Evolutionary conservation across 2,888 invertebrate genomes (phyloP).

Genomic region (Leptopilina drosophilae): DNA sequence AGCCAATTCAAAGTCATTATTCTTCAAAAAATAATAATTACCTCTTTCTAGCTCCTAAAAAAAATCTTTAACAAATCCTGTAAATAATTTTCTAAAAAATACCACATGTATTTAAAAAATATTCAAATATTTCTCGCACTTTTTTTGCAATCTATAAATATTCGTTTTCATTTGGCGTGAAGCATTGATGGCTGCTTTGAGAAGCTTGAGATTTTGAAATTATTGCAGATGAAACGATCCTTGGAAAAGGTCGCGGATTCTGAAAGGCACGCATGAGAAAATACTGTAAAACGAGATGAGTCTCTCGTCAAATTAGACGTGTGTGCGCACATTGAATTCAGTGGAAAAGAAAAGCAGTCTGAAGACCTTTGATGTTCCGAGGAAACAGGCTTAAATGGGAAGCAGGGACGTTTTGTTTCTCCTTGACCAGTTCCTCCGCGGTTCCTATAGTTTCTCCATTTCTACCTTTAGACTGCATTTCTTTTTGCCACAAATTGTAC

Average conservation of each 20-base stretch:
- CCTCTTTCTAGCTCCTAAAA: no score
- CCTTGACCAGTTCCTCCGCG: constrained; percentile 52
- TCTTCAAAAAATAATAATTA: no score
- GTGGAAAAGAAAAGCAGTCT: constrained; percentile 49
- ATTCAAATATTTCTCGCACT: no score
- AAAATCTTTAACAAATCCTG: no score
- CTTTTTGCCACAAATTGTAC: constrained; percentile 51
- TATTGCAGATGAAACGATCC: constrained; percentile 25
- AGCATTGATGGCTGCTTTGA: not conserved
- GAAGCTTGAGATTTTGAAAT: constrained; percentile 3
- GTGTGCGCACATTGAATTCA: constrained; percentile 44
- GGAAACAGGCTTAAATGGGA: constrained; percentile 60
- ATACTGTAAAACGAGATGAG: constrained; percentile 25
- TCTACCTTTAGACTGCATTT: constrained; percentile 39
- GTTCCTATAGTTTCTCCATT: constrained; percentile 52
- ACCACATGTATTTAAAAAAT: no score
- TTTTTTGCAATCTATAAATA: no score
- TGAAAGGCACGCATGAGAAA: constrained; percentile 29
- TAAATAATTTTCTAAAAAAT: no score
- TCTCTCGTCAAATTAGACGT: constrained; percentile 38
- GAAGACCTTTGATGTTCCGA: constrained; percentile 57
- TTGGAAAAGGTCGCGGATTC: constrained; percentile 43
- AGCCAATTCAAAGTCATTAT: constrained; percentile 58
- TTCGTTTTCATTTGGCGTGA: not conserved
- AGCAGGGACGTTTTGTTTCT: constrained; percentile 58